Evolutionary conservation across 2,797 vertebrate genomes (phyloP).

Genomic region (Danio choprae): DNA sequence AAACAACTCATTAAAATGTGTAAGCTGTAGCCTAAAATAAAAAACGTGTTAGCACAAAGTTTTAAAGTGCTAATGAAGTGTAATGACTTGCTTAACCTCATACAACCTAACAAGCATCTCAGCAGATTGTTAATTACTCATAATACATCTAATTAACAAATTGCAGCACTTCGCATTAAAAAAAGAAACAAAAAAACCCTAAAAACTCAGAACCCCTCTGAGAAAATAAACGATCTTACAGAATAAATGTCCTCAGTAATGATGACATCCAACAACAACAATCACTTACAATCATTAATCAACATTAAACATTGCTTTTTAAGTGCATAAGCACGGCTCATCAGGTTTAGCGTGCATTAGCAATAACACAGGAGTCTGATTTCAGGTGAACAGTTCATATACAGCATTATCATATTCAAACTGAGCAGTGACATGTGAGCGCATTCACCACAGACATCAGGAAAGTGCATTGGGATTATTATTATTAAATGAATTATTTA

Average conservation of each 20-base stretch:
- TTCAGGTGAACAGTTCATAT: conserved; percentile 14
- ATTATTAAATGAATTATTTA: conserved; percentile 5
- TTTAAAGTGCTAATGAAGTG: too few relatives aligned
- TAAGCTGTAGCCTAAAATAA: conserved; percentile 65
- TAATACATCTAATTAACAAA: conserved; percentile 47
- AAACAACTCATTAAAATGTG: not conserved
- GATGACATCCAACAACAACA: not conserved
- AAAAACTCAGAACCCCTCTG: not conserved
- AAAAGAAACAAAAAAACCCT: not conserved
- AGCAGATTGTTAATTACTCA: conserved; percentile 26
- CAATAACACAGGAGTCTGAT: not conserved
- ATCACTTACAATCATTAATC: not conserved
- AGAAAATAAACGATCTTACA: not conserved
- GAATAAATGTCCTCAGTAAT: not conserved
- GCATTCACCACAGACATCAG: not conserved
- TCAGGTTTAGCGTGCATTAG: not conserved
- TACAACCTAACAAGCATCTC: conserved; percentile 23
- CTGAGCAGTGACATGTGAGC: conserved; percentile 5
- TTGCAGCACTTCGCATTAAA: conserved; percentile 36
- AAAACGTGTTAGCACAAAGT: conserved; percentile 58
- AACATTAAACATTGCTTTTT: conserved; percentile 4
- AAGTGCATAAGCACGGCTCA: not conserved
- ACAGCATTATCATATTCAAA: conserved; percentile 30
- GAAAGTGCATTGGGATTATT: conserved; percentile 14
- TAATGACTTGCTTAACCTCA: not conserved